phyloP scores from a whole-genome alignment of 2,888 invertebrate species.

The Aporophyla lueneburgensis region DNA sequence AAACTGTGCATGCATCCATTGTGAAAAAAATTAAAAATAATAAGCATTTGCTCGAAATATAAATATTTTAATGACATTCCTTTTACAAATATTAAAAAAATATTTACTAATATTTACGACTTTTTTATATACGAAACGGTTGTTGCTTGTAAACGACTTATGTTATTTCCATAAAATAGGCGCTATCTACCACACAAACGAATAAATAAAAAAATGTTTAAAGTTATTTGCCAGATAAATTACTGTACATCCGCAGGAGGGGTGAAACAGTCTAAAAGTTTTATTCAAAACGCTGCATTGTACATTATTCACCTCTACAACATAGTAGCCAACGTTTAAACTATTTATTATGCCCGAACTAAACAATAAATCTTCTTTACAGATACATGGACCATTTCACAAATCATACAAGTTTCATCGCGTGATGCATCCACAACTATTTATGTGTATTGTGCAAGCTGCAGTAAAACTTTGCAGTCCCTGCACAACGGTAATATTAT shows the following conservation, averaged over 20 bases:
- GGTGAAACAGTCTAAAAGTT: neutral
- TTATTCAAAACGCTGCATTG: slow-evolving; percentile 14
- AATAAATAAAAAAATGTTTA: no score
- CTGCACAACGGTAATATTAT: slow-evolving; percentile 3
- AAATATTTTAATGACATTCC: no score
- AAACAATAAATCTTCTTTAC: slow-evolving; percentile 26
- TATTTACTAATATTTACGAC: no score
- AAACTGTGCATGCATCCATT: neutral
- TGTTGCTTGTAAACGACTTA: neutral
- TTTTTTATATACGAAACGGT: neutral
- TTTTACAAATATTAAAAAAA: no score
- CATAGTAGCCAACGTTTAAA: neutral
- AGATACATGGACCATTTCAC: slow-evolving; percentile 44
- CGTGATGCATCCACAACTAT: slow-evolving; percentile 13
- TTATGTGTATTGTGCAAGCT: slow-evolving; percentile 14
- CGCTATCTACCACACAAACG: neutral
- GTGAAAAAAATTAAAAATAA: no score
- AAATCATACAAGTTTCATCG: slow-evolving; percentile 48
- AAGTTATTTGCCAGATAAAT: neutral
- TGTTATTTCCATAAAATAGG: neutral
- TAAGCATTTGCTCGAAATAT: no score
- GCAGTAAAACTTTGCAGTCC: slow-evolving; percentile 21
- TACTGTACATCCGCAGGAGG: neutral
- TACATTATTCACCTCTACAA: slow-evolving; percentile 1
- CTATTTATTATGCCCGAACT: slow-evolving; percentile 38